These are phyloP conservation scores for Lagria hirta DNA, from an alignment of 2,888 invertebrate genomes.

Conservation along the genomic window DNA sequence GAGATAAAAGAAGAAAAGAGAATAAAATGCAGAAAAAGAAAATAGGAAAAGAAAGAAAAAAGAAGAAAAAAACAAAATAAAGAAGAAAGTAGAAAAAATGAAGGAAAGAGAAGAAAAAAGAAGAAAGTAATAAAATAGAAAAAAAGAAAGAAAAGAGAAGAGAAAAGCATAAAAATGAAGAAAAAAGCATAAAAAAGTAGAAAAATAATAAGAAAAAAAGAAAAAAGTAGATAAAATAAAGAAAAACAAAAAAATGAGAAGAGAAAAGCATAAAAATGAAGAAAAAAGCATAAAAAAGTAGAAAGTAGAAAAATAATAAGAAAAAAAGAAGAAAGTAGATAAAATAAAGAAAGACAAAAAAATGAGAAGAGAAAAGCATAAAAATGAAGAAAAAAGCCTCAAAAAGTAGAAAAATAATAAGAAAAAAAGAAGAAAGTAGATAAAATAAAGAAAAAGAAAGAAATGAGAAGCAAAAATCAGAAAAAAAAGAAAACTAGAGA, in stretches of 20 bases:
- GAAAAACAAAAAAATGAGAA: no score
- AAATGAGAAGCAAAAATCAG: no score
- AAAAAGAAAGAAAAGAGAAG: conserved; percentile 4
- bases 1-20: no score
- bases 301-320: conserved; percentile 10
- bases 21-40: no score
- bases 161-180: no score
- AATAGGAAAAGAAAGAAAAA: no score
- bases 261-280: conserved; percentile 14
- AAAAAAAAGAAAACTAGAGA: no score
- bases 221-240: conserved; percentile 1
- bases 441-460: no score
- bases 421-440: no score
- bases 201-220: conserved; percentile 7
- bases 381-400: conserved; percentile 16
- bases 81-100: conserved; percentile 8
- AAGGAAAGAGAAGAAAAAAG: conserved; percentile 1
- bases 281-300: conserved; percentile 5
- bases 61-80: no score
- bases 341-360: conserved; percentile 11
- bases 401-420: neutral
- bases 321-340: conserved; percentile 11
- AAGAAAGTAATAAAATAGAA: conserved; percentile 6
- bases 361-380: conserved; percentile 16
- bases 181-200: no score